Conservation (phyloP, 2,888 invertebrate species). For the Eilema depressum region DNA sequence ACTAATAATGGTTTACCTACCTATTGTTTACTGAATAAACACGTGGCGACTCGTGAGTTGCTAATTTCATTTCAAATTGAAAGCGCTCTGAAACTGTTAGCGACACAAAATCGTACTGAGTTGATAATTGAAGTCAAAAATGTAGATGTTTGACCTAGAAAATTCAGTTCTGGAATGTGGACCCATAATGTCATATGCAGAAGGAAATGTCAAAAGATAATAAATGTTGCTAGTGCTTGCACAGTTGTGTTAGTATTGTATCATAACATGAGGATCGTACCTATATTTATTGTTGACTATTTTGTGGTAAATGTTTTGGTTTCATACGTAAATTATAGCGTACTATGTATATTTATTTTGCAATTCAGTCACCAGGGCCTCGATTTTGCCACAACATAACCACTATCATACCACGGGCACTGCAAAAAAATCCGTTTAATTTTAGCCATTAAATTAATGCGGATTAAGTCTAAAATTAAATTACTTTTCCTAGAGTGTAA, state of each 20-base stretch:
- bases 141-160: constrained; percentile 7
- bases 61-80: constrained; percentile 12
- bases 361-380: no score
- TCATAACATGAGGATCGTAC: background rate
- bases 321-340: background rate
- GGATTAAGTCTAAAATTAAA: no score
- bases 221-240: background rate
- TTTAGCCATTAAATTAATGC: no score
- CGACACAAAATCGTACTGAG: background rate
- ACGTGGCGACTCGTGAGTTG: constrained; percentile 1
- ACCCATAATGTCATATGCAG: background rate
- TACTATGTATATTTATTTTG: background rate
- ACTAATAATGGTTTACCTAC: background rate
- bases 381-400: no score
- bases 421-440: no score
- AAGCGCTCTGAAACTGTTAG: constrained; percentile 13
- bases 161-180: background rate
- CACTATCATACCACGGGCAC: no score
- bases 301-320: background rate
- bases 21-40: background rate
- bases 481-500: no score
- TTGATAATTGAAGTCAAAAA: constrained; percentile 4
- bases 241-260: background rate
- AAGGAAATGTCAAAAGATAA: background rate
- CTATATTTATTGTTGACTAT: background rate